Evolutionary conservation across 2,113 vertebrate species (phyloP).

Genomic region (Oncorhynchus tshawytscha): DNA sequence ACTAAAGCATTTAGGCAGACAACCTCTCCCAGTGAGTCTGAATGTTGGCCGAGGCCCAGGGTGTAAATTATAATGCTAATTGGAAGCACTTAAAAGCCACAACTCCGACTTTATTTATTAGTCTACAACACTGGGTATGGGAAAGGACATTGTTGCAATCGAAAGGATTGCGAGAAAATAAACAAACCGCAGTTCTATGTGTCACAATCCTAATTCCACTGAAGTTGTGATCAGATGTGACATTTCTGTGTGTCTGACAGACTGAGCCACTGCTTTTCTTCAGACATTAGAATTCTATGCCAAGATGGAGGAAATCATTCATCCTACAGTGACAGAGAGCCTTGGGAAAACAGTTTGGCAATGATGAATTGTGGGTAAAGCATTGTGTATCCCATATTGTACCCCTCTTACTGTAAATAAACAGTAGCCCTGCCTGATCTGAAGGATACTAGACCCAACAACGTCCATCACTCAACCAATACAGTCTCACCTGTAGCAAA

Average conservation of each 20-base stretch:
- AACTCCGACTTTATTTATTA: constrained; percentile 33
- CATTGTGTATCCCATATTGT: too few relatives aligned
- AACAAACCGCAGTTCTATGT: constrained; percentile 4
- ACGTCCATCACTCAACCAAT: neutral
- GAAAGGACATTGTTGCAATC: constrained; percentile 28
- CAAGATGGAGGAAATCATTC: neutral
- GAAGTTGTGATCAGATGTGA: neutral
- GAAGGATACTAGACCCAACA: neutral
- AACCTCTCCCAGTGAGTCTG: constrained; percentile 2
- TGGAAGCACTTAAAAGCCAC: constrained; percentile 23
- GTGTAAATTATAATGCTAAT: constrained; percentile 18
- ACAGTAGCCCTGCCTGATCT: neutral
- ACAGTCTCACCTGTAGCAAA: neutral
- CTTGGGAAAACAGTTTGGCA: neutral
- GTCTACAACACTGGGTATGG: constrained; percentile 29
- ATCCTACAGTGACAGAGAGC: neutral
- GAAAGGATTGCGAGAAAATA: constrained; percentile 7
- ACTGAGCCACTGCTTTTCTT: neutral
- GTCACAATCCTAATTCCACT: constrained; percentile 1
- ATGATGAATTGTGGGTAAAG: neutral
- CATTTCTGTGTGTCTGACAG: neutral
- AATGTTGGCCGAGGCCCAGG: constrained; percentile 10
- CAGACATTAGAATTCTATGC: neutral
- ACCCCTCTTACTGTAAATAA: neutral
- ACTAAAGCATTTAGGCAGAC: constrained; percentile 10